Conservation (phyloP, 1,140 invertebrate species). For the Mamestra configurata region DNA sequence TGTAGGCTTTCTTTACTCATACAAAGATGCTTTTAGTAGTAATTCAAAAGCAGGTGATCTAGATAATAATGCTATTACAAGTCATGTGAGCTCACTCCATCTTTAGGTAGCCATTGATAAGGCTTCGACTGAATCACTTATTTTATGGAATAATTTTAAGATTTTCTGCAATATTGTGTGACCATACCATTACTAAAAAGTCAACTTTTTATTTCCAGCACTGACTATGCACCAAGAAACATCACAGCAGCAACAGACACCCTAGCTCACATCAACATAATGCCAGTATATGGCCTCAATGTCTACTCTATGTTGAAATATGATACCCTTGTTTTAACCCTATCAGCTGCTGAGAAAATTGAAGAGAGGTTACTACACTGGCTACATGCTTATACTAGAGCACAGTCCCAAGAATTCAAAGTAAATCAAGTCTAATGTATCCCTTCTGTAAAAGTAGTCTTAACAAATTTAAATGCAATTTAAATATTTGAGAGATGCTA, state of each 20-base stretch:
- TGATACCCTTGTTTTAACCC: constrained; percentile 96
- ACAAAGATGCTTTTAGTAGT: background rate
- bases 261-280: constrained; percentile 96
- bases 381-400: constrained; percentile 90
- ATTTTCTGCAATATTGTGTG: no score
- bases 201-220: constrained; percentile 88
- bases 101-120: no score
- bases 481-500: no score
- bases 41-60: no score
- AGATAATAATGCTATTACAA: no score
- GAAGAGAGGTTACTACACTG: constrained; percentile 95
- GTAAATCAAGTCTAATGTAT: constrained; percentile 82
- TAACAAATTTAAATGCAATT: no score
- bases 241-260: constrained; percentile 93
- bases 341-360: constrained; percentile 94
- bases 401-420: constrained; percentile 86
- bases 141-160: no score
- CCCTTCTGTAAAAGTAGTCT: background rate
- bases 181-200: constrained; percentile 15
- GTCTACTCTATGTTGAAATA: constrained; percentile 98
- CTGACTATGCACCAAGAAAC: constrained; percentile 95
- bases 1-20: background rate
- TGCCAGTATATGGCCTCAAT: constrained; percentile 97
- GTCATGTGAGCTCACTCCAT: no score
- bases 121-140: no score